A percentile compares a stretch with the other conserved stretches of the same genome.
phyloP scores from a whole-genome alignment of 2,113 vertebrate genomes.

The Saguinus midas region DNA sequence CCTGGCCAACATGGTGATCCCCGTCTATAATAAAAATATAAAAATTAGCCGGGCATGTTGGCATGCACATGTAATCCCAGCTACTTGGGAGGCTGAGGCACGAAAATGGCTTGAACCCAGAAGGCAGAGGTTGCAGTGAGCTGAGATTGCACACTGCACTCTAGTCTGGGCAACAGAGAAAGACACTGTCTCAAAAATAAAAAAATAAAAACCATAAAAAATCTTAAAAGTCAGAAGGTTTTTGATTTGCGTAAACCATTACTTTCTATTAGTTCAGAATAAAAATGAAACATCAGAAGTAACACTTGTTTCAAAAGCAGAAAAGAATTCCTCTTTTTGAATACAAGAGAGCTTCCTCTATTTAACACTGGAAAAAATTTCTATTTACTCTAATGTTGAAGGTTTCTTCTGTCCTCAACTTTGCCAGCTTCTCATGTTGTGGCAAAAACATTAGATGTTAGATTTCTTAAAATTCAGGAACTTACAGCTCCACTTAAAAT shows the following conservation, averaged over 20 bases:
- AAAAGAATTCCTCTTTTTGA: neutral
- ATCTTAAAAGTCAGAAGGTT: neutral
- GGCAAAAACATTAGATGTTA: neutral
- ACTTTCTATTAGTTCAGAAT: neutral
- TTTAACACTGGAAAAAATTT: constrained; percentile 30
- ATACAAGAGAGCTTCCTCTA: neutral
- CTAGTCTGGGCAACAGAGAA: no score
- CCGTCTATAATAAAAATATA: no score
- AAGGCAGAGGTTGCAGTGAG: no score
- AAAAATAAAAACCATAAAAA: neutral
- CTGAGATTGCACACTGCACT: no score
- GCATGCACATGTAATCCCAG: no score
- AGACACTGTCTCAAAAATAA: no score
- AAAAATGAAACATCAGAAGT: constrained; percentile 28
- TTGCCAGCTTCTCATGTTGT: constrained; percentile 43
- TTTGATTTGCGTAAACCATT: neutral
- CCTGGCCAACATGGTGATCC: no score
- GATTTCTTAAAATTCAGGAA: constrained; percentile 45
- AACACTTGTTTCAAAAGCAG: neutral
- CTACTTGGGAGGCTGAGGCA: no score
- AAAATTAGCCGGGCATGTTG: no score
- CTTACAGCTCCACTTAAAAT: constrained; percentile 10
- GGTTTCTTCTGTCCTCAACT: neutral
- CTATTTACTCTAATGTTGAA: neutral
- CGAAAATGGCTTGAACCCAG: no score